A percentile compares a stretch with the other conserved stretches of the same genome.
Evolutionary conservation across 2,797 vertebrate species (phyloP).

Genomic region (Tolypeutes matacus): DNA sequence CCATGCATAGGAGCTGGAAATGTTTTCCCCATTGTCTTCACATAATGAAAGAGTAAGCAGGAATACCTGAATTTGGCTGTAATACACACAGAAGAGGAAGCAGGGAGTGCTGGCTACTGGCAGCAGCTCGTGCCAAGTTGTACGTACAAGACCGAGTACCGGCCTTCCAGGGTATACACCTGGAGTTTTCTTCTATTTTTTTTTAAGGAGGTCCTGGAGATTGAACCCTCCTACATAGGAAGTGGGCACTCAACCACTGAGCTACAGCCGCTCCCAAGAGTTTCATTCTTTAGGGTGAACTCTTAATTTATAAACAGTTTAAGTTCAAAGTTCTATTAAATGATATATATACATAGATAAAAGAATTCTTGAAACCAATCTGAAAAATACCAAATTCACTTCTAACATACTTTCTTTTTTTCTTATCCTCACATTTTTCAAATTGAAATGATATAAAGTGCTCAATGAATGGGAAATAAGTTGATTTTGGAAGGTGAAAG

Average conservation of each 20-base stretch:
- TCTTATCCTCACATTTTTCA: neutral
- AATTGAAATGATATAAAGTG: neutral
- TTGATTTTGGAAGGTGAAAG: constrained; percentile 22
- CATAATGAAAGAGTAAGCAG: no score
- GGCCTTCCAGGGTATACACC: neutral
- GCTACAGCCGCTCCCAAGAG: no score
- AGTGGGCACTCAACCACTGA: no score
- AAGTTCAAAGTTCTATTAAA: constrained; percentile 6
- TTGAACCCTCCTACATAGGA: no score
- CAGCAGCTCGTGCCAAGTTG: neutral
- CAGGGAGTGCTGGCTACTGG: no score
- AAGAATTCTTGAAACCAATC: neutral
- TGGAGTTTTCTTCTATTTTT: neutral
- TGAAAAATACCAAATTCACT: neutral
- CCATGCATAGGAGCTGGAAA: constrained; percentile 13
- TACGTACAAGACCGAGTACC: neutral
- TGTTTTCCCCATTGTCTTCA: neutral
- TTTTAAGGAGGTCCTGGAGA: no score
- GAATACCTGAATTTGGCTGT: constrained; percentile 23
- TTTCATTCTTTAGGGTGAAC: neutral
- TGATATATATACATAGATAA: neutral
- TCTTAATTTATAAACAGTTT: neutral
- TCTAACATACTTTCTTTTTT: neutral
- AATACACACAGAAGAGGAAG: neutral
- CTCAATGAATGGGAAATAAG: neutral